phyloP scores from a whole-genome alignment of 2,797 vertebrate species.

The Megaceryle alcyon region DNA sequence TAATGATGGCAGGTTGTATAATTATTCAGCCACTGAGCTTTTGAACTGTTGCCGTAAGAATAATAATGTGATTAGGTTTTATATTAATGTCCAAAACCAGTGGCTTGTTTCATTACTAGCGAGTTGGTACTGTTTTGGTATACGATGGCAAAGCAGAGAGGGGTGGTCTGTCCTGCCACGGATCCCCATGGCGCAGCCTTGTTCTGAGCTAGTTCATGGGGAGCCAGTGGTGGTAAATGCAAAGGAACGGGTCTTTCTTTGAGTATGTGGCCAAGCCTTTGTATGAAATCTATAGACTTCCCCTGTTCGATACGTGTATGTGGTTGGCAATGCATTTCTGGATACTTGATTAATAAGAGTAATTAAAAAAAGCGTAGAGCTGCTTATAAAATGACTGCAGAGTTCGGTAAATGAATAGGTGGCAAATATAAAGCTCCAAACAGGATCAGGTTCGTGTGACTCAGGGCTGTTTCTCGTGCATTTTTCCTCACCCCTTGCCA shows the following conservation, averaged over 20 bases:
- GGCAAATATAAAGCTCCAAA: neutral
- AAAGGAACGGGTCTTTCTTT: neutral
- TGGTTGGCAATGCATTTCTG: neutral
- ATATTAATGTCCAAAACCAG: neutral
- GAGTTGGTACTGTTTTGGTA: neutral
- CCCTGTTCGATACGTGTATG: neutral
- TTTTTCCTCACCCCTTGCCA: neutral
- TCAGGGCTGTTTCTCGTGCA: neutral
- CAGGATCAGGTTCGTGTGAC: neutral
- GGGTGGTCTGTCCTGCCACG: neutral
- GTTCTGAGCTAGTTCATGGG: neutral
- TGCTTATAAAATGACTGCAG: neutral
- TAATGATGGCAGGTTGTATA: conserved; percentile 12
- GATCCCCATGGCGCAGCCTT: neutral
- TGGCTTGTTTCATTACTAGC: neutral
- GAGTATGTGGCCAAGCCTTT: neutral
- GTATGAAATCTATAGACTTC: neutral
- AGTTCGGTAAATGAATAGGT: neutral
- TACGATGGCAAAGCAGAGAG: fast-evolving
- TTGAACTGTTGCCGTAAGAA: conserved; percentile 35
- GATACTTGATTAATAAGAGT: neutral
- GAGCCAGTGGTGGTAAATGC: fast-evolving
- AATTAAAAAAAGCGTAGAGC: neutral
- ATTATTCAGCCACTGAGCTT: conserved; percentile 28
- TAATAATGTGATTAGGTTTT: neutral